These are phyloP conservation scores for Leucoma salicis DNA, from an alignment of 2,888 invertebrate species.

Conservation along the genomic window DNA sequence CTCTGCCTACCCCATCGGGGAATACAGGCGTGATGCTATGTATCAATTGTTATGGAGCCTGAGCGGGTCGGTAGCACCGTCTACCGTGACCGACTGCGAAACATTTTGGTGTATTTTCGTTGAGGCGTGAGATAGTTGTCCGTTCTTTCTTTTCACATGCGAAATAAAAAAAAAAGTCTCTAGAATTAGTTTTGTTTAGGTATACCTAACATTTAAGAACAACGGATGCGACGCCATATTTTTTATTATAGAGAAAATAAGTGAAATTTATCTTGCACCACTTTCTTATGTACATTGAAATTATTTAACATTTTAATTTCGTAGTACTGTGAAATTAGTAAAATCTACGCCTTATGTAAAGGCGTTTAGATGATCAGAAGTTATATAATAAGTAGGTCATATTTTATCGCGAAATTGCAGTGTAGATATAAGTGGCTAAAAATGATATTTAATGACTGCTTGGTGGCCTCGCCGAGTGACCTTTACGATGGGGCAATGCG, in stretches of 20 bases:
- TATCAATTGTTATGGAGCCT: too few relatives aligned
- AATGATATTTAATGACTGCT: constrained; percentile 16
- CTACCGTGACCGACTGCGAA: too few relatives aligned
- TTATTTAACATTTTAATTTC: neutral
- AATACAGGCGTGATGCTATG: too few relatives aligned
- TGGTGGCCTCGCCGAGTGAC: constrained; percentile 12
- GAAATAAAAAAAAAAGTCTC: too few relatives aligned
- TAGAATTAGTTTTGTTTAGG: too few relatives aligned
- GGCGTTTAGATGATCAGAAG: neutral
- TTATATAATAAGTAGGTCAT: constrained; percentile 14
- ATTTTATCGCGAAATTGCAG: constrained; percentile 17
- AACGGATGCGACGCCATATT: too few relatives aligned
- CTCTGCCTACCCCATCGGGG: too few relatives aligned
- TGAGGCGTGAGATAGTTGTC: too few relatives aligned
- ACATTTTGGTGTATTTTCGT: too few relatives aligned
- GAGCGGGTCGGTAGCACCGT: too few relatives aligned
- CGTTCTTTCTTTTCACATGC: too few relatives aligned
- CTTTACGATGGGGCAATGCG: constrained; percentile 17
- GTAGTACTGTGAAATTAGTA: neutral
- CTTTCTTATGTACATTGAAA: neutral
- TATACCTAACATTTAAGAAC: too few relatives aligned
- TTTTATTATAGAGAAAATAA: neutral
- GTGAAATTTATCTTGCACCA: neutral
- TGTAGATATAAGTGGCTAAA: constrained; percentile 11
- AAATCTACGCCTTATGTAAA: neutral